A percentile compares a stretch with the other conserved stretches of the same genome.
Evolutionary conservation across 1,140 invertebrate species (phyloP).

Genomic region (Cherax destructor): DNA sequence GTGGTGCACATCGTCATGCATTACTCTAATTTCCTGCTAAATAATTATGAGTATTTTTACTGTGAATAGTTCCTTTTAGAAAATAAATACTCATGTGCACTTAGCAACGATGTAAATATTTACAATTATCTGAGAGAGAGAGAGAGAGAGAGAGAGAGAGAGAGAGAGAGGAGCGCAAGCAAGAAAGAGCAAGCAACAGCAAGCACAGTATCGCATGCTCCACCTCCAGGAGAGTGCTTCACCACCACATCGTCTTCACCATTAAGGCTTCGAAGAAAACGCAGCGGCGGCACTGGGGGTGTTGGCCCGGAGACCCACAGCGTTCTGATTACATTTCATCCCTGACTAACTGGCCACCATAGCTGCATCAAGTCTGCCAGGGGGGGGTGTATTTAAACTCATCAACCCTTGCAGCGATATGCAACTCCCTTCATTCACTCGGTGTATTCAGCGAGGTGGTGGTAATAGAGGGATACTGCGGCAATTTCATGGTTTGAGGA

Average conservation of each 20-base stretch:
- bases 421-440: background rate
- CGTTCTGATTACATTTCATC: constrained; percentile 22
- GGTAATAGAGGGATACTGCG: constrained; percentile 19
- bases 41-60: too few species aligned
- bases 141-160: constrained; percentile 6
- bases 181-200: too few species aligned
- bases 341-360: constrained; percentile 5
- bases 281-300: background rate
- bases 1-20: too few species aligned
- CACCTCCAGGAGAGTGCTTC: background rate
- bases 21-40: too few species aligned
- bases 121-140: background rate
- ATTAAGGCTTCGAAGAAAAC: constrained; percentile 28
- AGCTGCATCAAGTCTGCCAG: constrained; percentile 12
- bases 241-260: constrained; percentile 14
- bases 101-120: too few species aligned
- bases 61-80: too few species aligned
- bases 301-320: background rate
- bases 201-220: too few species aligned
- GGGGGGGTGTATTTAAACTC: constrained; percentile 16
- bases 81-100: too few species aligned
- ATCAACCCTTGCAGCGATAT: constrained; percentile 30
- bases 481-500: constrained; percentile 42
- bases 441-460: constrained; percentile 1
- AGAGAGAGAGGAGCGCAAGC: background rate